Evolutionary conservation across 2,113 vertebrate species (phyloP).

Genomic region (Bagarius yarrelli): DNA sequence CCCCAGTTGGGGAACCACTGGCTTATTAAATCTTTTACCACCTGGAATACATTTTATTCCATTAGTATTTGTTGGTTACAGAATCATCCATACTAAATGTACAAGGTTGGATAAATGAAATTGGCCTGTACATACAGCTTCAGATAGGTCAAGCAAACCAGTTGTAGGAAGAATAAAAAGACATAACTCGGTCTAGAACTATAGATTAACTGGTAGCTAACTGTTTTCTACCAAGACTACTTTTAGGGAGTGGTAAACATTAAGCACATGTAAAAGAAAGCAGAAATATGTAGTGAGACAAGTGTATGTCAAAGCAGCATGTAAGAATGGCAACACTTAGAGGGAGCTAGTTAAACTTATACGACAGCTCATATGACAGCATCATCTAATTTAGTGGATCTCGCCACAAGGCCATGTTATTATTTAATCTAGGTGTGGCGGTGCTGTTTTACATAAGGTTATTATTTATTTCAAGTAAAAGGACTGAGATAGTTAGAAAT

Average conservation of each 20-base stretch:
- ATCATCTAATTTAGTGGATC: not conserved
- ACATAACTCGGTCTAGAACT: not conserved
- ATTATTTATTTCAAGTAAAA: not conserved
- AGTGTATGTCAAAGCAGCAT: not conserved
- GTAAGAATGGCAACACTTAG: not conserved
- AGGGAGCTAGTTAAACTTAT: not conserved
- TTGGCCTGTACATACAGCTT: not conserved
- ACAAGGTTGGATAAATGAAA: not conserved
- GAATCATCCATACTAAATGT: not conserved
- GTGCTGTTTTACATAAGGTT: not conserved
- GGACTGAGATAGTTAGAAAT: not conserved
- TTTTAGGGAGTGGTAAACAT: not conserved
- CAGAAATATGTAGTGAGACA: not conserved
- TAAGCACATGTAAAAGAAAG: not conserved
- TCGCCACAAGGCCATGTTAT: not conserved
- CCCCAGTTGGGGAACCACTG: not conserved
- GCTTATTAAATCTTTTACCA: not conserved
- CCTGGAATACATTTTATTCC: not conserved
- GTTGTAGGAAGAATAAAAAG: conserved; percentile 12
- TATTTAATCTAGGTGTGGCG: not conserved
- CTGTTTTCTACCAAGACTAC: not conserved
- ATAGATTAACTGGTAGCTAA: conserved; percentile 22
- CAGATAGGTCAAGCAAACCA: not conserved
- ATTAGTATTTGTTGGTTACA: too few species aligned
- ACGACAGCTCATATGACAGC: not conserved